phyloP scores from a whole-genome alignment of 2,797 vertebrate genomes.

The Potorous gilbertii region DNA sequence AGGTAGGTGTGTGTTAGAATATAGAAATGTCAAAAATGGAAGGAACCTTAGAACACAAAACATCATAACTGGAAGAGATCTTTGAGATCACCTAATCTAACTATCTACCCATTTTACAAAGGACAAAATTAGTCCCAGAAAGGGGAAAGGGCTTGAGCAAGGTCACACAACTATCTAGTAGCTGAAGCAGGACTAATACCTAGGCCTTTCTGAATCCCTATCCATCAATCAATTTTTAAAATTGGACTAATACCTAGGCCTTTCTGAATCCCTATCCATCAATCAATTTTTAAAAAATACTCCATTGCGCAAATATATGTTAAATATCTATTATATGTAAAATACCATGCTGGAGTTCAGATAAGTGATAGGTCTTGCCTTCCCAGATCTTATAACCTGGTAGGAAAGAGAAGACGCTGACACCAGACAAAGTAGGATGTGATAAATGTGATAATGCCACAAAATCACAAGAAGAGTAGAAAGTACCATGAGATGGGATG shows the following conservation, averaged over 20 bases:
- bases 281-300: background rate
- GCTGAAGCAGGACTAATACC: background rate
- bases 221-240: background rate
- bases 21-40: background rate
- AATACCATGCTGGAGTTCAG: background rate
- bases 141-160: background rate
- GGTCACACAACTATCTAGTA: background rate
- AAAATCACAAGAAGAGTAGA: background rate
- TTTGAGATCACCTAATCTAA: background rate
- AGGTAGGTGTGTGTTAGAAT: conserved; percentile 30
- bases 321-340: background rate
- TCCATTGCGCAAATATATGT: background rate
- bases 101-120: background rate
- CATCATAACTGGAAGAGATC: background rate
- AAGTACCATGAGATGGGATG: background rate
- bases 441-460: background rate
- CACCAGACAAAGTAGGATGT: background rate
- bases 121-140: background rate
- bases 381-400: background rate
- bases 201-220: background rate
- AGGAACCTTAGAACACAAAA: background rate
- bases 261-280: background rate
- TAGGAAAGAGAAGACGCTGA: background rate
- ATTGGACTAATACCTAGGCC: background rate
- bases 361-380: background rate